Conservation (phyloP, 2,113 vertebrate genomes). For the Nicator chloris region DNA sequence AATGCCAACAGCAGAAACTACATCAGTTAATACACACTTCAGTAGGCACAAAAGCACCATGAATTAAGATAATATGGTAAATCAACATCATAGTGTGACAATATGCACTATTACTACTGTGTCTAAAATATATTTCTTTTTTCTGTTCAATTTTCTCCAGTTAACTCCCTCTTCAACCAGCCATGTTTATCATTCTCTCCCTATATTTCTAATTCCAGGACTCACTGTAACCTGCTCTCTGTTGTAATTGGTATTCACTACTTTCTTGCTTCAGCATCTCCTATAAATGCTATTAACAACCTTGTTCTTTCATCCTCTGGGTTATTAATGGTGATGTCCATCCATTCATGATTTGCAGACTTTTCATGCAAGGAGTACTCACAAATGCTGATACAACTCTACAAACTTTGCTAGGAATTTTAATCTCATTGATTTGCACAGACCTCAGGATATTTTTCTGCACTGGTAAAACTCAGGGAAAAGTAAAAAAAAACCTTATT, state of each 20-base stretch:
- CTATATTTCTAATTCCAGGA: neutral
- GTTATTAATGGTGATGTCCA: neutral
- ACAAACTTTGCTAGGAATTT: neutral
- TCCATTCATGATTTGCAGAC: neutral
- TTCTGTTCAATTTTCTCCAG: neutral
- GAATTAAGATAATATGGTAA: neutral
- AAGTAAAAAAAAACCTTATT: neutral
- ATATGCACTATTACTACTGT: neutral
- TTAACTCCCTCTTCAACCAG: neutral
- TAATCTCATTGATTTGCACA: neutral
- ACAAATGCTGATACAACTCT: neutral
- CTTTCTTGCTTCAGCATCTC: neutral
- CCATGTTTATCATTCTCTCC: neutral
- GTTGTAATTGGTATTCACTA: neutral
- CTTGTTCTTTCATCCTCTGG: neutral
- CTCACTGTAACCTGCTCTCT: neutral
- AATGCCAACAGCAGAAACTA: neutral
- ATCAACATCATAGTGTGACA: neutral
- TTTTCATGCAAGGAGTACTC: neutral
- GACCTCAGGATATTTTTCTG: neutral
- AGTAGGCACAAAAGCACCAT: neutral
- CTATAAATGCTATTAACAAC: neutral
- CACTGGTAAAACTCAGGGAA: neutral
- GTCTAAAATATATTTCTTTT: neutral
- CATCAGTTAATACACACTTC: neutral